A percentile compares a stretch with the other conserved stretches of the same genome.
Conservation (phyloP, 2,113 vertebrate genomes). For the Thalassarche chlororhynchos region DNA sequence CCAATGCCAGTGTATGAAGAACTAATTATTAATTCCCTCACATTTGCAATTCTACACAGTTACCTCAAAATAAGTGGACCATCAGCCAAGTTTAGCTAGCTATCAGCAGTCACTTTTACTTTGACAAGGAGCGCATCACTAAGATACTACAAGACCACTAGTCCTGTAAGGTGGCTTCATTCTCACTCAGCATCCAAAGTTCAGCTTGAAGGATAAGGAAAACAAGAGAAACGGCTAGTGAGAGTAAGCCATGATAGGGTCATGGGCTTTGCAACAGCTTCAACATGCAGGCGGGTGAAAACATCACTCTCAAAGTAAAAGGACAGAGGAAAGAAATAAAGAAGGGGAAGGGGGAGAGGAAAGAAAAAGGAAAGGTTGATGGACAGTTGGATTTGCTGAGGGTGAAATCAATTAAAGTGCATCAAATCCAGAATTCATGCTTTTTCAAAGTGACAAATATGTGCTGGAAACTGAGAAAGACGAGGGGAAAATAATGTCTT, state of each 20-base stretch:
- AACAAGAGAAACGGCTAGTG: not conserved
- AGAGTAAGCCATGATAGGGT: not conserved
- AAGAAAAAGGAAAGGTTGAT: conserved; percentile 68
- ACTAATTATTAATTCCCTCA: not conserved
- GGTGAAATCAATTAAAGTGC: conserved; percentile 95
- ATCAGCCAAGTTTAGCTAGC: not conserved
- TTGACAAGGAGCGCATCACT: not conserved
- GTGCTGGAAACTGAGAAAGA: conserved; percentile 83
- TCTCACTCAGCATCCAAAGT: not conserved
- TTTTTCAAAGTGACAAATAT: conserved; percentile 92
- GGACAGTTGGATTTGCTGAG: conserved; percentile 83
- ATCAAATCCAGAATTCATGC: conserved; percentile 96
- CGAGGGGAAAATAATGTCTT: conserved; percentile 76
- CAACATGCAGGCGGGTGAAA: conserved; percentile 56
- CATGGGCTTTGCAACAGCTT: conserved; percentile 44
- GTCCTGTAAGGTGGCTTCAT: not conserved
- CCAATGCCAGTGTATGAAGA: not conserved
- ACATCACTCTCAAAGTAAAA: conserved; percentile 52
- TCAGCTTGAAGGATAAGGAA: not conserved
- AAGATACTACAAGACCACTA: not conserved
- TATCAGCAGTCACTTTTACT: not conserved
- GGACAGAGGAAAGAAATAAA: conserved; percentile 49
- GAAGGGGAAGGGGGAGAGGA: conserved; percentile 25
- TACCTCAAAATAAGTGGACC: not conserved
- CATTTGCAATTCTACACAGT: not conserved